phyloP scores from a whole-genome alignment of 92 coral and sea anemone genomes.

The Zoanthus gigantus region DNA sequence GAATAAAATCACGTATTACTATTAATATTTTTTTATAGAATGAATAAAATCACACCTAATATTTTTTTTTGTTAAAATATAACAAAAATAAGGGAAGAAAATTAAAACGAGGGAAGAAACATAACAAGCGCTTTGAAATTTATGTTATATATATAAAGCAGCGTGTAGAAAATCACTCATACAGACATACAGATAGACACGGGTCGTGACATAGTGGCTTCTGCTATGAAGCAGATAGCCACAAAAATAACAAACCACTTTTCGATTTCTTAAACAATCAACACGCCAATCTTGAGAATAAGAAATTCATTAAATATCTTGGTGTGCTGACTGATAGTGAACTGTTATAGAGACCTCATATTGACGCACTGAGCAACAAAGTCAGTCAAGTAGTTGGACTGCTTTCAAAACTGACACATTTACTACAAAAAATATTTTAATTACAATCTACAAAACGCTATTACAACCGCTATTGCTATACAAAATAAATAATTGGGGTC shows the following conservation, averaged over 20 bases:
- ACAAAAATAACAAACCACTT: background rate
- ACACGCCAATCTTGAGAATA: too few relatives aligned
- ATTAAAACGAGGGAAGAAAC: background rate
- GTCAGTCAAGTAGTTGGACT: slow-evolving; percentile 38
- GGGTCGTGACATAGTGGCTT: too few relatives aligned
- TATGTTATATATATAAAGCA: too few relatives aligned
- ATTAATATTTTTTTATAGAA: too few relatives aligned
- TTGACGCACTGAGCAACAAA: slow-evolving; percentile 41
- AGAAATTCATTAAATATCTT: background rate
- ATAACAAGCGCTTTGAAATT: background rate
- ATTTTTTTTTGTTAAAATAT: too few relatives aligned
- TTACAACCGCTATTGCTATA: slow-evolving; percentile 10
- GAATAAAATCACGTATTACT: too few relatives aligned
- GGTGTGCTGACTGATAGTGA: slow-evolving; percentile 41
- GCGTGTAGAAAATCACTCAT: too few relatives aligned
- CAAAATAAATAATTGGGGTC: slow-evolving; percentile 46
- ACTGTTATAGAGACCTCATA: slow-evolving; percentile 53
- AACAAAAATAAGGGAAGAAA: too few relatives aligned
- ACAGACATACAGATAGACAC: too few relatives aligned
- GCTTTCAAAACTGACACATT: slow-evolving; percentile 37
- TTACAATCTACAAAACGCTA: slow-evolving; percentile 37
- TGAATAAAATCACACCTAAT: too few relatives aligned
- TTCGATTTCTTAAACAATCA: too few relatives aligned
- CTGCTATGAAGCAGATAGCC: background rate
- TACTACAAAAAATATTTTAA: slow-evolving; percentile 19